phyloP scores from a whole-genome alignment of 2,797 vertebrate species.

The Lagorchestes hirsutus region DNA sequence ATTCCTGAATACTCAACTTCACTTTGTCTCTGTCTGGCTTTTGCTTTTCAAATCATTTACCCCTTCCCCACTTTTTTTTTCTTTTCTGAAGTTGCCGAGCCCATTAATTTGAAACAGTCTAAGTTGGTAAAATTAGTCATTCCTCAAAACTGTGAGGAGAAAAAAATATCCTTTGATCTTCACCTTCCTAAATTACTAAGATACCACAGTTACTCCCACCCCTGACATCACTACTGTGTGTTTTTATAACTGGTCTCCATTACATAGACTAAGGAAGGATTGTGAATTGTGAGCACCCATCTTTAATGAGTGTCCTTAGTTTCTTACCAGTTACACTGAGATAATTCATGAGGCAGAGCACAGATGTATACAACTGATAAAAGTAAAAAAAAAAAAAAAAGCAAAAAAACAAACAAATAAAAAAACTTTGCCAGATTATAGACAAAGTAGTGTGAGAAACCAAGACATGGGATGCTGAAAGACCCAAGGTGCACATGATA shows the following conservation, averaged over 20 bases:
- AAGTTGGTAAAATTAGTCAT: slow-evolving; percentile 56
- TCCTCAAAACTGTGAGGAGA: slow-evolving; percentile 23
- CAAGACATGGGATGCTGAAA: not conserved
- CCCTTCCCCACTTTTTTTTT: not conserved
- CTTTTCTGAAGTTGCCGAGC: slow-evolving; percentile 10
- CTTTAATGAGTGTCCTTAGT: not conserved
- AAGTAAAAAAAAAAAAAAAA: not conserved
- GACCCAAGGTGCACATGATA: not conserved
- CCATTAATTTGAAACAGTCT: slow-evolving; percentile 39
- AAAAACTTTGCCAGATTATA: not conserved
- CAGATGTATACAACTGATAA: not conserved
- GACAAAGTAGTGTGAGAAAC: not conserved
- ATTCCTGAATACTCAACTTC: slow-evolving; percentile 52
- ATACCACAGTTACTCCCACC: slow-evolving; percentile 22
- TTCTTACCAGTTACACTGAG: not conserved
- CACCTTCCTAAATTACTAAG: slow-evolving; percentile 58
- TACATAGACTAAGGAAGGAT: slow-evolving; percentile 64
- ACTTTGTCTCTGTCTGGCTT: not conserved
- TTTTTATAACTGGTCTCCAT: slow-evolving; percentile 66
- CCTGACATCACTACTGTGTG: slow-evolving; percentile 61
- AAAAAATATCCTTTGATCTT: slow-evolving; percentile 68
- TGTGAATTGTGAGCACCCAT: slow-evolving; percentile 28
- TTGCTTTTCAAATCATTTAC: not conserved
- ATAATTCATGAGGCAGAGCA: not conserved
- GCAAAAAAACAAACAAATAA: no score